Evolutionary conservation across 2,888 invertebrate species (phyloP), one percentile per base, ranked within the genome.

Genomic region (Odontomyia ornata): DNA sequence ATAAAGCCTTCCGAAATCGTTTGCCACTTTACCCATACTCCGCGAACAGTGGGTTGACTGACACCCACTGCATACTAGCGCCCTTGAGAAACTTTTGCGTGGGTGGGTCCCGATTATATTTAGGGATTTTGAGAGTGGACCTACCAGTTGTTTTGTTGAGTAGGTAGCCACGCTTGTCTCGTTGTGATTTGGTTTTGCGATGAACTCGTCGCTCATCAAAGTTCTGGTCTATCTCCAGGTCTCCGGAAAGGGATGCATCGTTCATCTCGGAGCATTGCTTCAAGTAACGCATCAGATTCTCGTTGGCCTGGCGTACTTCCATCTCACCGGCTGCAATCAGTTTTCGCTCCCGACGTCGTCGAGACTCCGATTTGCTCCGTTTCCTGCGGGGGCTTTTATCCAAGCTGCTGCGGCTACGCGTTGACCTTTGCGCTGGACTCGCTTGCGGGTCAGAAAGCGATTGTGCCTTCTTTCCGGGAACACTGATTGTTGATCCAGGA

Each of bases 221-320:
- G 75, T 84, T 87, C 79, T 87, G 85, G 82, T 87, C 86, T 78
- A 87, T 87, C 81, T 87, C 87, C 78, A 87, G 81, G 64, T 87
- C 87, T 4, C 87, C 87, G 5, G 87, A 87, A 21, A 87, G 78
- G 46, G 87, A 87, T 25, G 86, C 87, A 80, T 87, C 87, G 75
- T 87, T 86, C 83, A 87, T 85, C 75, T 87, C 87, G n/a, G 87
- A 84, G 80, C 86, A 86, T 77, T 87, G 87, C 43, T 87, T 87
- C 57, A 87, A 82, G 78, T 87, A 87, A 1, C 86, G 82, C 87
- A 87, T 87, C 46, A 87, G 79, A 0, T 86, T 87, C 77, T 87
- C 87, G 71, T 87, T 87, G 1, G 87, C 87, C 79, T 87, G 87
- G 0, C 86, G 81, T 52, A 87, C 87, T 80, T 87, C 87, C 85